Percentiles rank a stretch among this genome's conserved stretches.
phyloP scores from a whole-genome alignment of 1,140 invertebrate genomes.

The Catajapyx aquilonaris region DNA sequence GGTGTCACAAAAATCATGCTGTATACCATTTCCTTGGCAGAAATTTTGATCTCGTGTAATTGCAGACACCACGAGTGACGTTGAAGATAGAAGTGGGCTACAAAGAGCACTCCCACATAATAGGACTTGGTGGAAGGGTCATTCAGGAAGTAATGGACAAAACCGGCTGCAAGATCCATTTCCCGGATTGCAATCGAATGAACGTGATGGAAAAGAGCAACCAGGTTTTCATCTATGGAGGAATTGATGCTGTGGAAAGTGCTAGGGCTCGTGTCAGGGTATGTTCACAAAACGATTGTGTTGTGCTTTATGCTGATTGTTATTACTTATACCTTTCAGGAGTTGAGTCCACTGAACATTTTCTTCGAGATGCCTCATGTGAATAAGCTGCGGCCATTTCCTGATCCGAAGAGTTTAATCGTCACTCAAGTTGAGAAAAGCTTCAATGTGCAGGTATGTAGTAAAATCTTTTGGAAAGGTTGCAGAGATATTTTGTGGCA shows the following conservation, averaged over 20 bases:
- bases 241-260: slow-evolving; percentile 71
- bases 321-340: slow-evolving; percentile 35
- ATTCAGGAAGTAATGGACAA: slow-evolving; percentile 93
- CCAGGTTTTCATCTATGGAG: slow-evolving; percentile 79
- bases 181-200: slow-evolving; percentile 91
- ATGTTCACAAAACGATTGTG: too few species aligned
- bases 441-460: slow-evolving; percentile 52
- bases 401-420: slow-evolving; percentile 53
- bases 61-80: slow-evolving; percentile 72
- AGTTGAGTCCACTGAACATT: slow-evolving; percentile 72
- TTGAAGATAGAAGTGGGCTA: slow-evolving; percentile 97
- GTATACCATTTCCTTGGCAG: too few species aligned
- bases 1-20: too few species aligned
- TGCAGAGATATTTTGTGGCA: too few species aligned
- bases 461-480: too few species aligned
- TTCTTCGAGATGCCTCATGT: slow-evolving; percentile 77
- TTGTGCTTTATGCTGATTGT: slow-evolving; percentile 9
- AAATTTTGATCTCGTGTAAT: slow-evolving; percentile 18
- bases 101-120: slow-evolving; percentile 94
- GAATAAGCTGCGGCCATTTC: slow-evolving; percentile 38
- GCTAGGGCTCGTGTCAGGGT: slow-evolving; percentile 73
- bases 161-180: slow-evolving; percentile 91
- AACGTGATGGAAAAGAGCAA: slow-evolving; percentile 86
- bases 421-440: slow-evolving; percentile 66
- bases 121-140: slow-evolving; percentile 86